Evolutionary conservation across 2,113 vertebrate species (phyloP), one percentile per base, ranked within the genome.

Genomic region (Nothobranchius kuhntae): DNA sequence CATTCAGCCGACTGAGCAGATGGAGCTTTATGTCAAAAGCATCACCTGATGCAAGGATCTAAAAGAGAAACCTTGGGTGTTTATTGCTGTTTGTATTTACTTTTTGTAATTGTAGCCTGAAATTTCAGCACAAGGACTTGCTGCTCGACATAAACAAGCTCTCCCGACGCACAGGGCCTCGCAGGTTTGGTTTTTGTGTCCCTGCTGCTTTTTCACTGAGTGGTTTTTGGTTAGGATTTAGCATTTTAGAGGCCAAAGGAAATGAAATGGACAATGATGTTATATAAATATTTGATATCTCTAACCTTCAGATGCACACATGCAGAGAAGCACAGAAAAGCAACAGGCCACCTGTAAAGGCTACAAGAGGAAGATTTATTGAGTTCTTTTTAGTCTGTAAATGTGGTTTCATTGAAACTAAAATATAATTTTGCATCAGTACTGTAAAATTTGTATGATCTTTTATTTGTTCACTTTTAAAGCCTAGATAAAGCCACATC

Each of bases 51-150:
- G 66, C 40, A 21, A 61, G 40, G 21, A 52, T 35, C 21, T 30
- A 30, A 30, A 8, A 40, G 3, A 53, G 13, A 35, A 54, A 54
- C 6, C 4, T 30, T 30, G 30, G 4, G 30, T 26, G 24, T 54
- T 54, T 7, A 14, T 54, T 54, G 46, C 53, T 60, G 2, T 3
- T 30, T 3, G 30, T 30, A 4, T 30, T 30, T 30, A 30, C 21
- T 21, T 21, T 21, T 30, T 30, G 30, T 30, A 30, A 30, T 68
- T 63, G 7, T 44, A 21, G n/a, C 8, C 42, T 73, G 42, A 73
- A 65, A 53, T 61, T 50, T 53, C 45, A 63, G 40, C 44, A 42
- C 68, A 12, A 26, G 48, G 11, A 45, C 63, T 73, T 59, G 54
- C 53, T 70, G 51, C 9, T 51, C 9, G 61, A 48, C 40, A 65